Evolutionary conservation across 2,888 invertebrate genomes (phyloP).

Genomic region (Teleiodes luculella): DNA sequence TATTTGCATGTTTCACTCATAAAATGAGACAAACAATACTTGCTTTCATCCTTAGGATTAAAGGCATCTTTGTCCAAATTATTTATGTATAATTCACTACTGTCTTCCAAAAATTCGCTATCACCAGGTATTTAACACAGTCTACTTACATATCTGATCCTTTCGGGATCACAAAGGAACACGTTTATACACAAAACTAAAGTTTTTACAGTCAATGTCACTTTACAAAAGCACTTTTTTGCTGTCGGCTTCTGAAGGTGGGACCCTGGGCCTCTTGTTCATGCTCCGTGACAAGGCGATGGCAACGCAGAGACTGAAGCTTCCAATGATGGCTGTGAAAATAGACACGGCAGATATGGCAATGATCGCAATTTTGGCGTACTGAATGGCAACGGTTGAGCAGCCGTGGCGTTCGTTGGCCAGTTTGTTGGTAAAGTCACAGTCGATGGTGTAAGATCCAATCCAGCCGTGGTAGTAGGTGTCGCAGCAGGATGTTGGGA

Average conservation of each 20-base stretch:
- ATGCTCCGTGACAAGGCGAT: constrained; percentile 43
- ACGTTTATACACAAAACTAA: constrained; percentile 11
- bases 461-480: constrained; percentile 60
- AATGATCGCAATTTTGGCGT: constrained; percentile 54
- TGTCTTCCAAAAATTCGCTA: constrained; percentile 1
- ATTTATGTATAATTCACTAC: too few relatives aligned
- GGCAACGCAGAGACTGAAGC: constrained; percentile 46
- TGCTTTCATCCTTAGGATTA: too few relatives aligned
- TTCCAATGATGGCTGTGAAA: constrained; percentile 51
- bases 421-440: constrained; percentile 62
- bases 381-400: constrained; percentile 54
- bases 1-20: not conserved
- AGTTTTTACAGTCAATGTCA: constrained; percentile 28
- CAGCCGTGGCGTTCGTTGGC: constrained; percentile 69
- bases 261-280: constrained; percentile 38
- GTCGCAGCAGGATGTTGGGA: constrained; percentile 67
- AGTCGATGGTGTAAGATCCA: constrained; percentile 53
- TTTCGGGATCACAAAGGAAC: constrained; percentile 9
- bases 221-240: constrained; percentile 55
- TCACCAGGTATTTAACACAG: not conserved
- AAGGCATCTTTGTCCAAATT: too few relatives aligned
- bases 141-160: constrained; percentile 5
- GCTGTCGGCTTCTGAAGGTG: constrained; percentile 36
- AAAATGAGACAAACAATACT: not conserved
- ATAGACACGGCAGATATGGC: constrained; percentile 49